Conservation (phyloP, 2,888 invertebrate species). For the Diachrysia chrysitis region DNA sequence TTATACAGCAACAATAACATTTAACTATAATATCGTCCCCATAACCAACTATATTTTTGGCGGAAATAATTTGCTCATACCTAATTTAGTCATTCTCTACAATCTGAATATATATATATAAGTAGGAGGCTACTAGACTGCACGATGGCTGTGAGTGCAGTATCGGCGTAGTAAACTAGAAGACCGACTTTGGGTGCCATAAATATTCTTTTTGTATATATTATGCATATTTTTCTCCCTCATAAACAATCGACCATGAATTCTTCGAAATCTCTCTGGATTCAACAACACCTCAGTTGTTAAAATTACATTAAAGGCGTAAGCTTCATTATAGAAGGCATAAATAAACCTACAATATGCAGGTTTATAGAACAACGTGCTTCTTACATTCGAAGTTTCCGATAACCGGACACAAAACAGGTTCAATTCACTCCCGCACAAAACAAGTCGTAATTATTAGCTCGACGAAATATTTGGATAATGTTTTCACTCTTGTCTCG, state of each 20-base stretch:
- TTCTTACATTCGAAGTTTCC: conserved; percentile 76
- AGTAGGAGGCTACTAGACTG: conserved; percentile 36
- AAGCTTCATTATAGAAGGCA: conserved; percentile 69
- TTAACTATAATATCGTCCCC: conserved; percentile 53
- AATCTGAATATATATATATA: conserved; percentile 34
- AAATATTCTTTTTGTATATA: conserved; percentile 44
- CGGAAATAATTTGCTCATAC: conserved; percentile 42
- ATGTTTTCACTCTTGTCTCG: conserved; percentile 75
- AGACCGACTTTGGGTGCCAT: conserved; percentile 44
- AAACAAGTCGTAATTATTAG: conserved; percentile 71
- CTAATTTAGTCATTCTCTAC: conserved; percentile 58
- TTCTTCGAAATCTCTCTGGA: conserved; percentile 54
- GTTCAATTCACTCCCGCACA: conserved; percentile 79
- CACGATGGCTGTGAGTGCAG: conserved; percentile 31
- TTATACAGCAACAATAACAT: conserved; percentile 59
- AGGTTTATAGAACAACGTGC: conserved; percentile 80
- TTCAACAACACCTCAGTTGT: conserved; percentile 60
- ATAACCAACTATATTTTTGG: conserved; percentile 35
- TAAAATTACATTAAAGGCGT: conserved; percentile 65
- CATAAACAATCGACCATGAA: conserved; percentile 54
- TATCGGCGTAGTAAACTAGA: conserved; percentile 41
- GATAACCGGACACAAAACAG: conserved; percentile 74
- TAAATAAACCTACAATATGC: conserved; percentile 84
- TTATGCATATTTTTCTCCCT: conserved; percentile 41
- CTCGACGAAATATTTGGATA: conserved; percentile 72